These are phyloP conservation scores for Philaethria dido DNA, from an alignment of 2,888 invertebrate genomes.

Conservation along the genomic window DNA sequence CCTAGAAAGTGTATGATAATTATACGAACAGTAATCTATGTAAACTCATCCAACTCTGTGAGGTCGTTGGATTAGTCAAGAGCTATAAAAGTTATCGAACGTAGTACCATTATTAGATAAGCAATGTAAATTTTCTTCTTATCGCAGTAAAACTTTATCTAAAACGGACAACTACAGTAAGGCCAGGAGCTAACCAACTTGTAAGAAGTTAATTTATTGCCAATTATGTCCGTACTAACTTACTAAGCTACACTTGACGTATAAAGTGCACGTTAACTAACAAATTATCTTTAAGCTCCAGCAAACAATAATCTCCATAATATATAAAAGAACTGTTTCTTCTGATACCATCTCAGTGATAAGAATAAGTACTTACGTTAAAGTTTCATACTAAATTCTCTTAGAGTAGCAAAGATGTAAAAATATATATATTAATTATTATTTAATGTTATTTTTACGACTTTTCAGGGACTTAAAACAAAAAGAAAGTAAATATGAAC, in stretches of 20 bases:
- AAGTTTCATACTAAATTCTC: no score
- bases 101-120: conserved; percentile 29
- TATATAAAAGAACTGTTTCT: no score
- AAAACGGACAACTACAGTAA: conserved; percentile 46
- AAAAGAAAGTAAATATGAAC: no score
- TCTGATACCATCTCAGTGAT: no score
- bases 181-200: conserved; percentile 68
- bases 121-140: conserved; percentile 37
- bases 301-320: not conserved
- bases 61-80: conserved; percentile 13
- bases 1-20: conserved; percentile 1
- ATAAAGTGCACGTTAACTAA: conserved; percentile 39
- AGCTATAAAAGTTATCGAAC: conserved; percentile 32
- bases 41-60: conserved; percentile 11
- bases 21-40: not conserved
- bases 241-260: conserved; percentile 56
- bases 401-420: no score
- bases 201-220: conserved; percentile 76
- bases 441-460: no score
- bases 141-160: conserved; percentile 53
- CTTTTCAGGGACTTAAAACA: no score
- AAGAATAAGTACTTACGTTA: no score
- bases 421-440: no score
- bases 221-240: conserved; percentile 75
- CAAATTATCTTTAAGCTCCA: conserved; percentile 34